These are phyloP conservation scores for Epinephelus moara DNA, from an alignment of 2,113 vertebrate genomes.

Conservation along the genomic window DNA sequence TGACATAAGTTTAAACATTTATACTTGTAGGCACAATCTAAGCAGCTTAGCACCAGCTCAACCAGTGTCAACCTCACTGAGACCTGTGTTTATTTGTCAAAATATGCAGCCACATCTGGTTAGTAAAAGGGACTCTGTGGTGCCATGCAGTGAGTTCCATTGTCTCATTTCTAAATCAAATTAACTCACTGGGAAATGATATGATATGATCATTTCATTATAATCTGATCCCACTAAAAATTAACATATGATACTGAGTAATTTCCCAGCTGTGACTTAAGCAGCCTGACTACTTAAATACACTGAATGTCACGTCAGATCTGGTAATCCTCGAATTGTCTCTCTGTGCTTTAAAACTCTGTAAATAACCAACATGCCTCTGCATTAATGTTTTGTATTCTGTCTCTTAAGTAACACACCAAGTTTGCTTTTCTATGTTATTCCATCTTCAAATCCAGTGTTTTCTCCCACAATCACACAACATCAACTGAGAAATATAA, in stretches of 20 bases:
- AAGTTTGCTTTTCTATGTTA: neutral
- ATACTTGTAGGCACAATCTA: too few species aligned
- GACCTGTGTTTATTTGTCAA: too few species aligned
- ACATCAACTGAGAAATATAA: neutral
- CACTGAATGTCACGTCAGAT: neutral
- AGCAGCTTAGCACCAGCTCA: too few species aligned
- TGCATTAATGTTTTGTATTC: neutral
- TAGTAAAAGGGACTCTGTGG: too few species aligned
- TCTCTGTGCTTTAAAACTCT: neutral
- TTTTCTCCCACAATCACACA: conserved; percentile 8
- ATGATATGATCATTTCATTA: neutral
- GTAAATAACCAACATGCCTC: neutral
- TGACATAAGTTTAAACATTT: too few species aligned
- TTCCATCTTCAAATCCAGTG: neutral
- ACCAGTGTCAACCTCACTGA: too few species aligned
- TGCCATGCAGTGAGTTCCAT: neutral
- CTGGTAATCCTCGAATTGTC: neutral
- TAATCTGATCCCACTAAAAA: neutral
- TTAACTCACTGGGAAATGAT: neutral
- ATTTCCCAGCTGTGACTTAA: neutral
- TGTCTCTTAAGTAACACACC: neutral
- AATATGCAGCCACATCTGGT: too few species aligned
- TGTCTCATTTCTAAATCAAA: neutral
- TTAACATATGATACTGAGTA: neutral
- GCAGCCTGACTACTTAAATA: too few species aligned